Percentiles rank a stretch among this genome's conserved stretches.
phyloP scores from a whole-genome alignment of 53 echinoderm and acorn worm species.

The Arbacia lixula region DNA sequence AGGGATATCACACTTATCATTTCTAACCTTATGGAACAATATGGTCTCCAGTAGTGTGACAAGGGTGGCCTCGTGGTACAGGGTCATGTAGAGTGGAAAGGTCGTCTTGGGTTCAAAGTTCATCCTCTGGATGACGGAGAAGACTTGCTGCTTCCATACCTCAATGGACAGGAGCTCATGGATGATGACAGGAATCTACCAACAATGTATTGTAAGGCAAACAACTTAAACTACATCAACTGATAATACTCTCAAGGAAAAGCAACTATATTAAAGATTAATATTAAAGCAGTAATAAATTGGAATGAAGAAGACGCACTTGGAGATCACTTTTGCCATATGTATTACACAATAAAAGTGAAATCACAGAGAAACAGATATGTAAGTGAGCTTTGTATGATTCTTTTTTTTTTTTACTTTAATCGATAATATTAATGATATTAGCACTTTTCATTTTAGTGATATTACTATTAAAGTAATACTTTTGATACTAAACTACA shows the following conservation, averaged over 20 bases:
- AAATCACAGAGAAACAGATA: no score
- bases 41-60: slow-evolving; percentile 83
- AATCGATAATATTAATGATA: no score
- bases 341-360: no score
- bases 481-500: no score
- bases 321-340: no score
- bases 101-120: slow-evolving; percentile 91
- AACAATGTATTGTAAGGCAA: background rate
- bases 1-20: no score
- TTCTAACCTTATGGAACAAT: slow-evolving; percentile 82
- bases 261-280: background rate
- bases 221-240: background rate
- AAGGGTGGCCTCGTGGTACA: slow-evolving; percentile 95
- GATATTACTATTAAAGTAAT: no score
- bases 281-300: no score
- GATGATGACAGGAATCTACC: slow-evolving; percentile 79
- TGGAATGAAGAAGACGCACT: no score
- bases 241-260: background rate
- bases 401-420: no score
- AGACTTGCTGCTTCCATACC: slow-evolving; percentile 86
- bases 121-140: slow-evolving; percentile 84
- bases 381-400: no score
- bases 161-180: slow-evolving; percentile 81
- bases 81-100: slow-evolving; percentile 88
- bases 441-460: no score